A percentile compares a stretch with the other conserved stretches of the same genome.
These are phyloP conservation scores for Rhegmatorhina hoffmannsi DNA, from an alignment of 2,113 vertebrate species.

Conservation along the genomic window DNA sequence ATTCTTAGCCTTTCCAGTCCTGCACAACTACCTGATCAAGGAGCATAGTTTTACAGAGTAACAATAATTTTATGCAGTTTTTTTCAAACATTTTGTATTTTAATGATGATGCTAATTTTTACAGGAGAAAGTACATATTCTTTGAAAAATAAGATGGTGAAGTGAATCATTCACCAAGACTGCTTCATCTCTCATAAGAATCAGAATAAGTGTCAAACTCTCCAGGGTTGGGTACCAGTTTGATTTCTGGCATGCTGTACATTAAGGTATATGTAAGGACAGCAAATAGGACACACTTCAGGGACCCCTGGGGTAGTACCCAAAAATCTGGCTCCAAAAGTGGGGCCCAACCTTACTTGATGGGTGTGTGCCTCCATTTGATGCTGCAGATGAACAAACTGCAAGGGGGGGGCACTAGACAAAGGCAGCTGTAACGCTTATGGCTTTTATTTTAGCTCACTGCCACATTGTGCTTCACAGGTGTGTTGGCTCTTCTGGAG, in stretches of 20 bases:
- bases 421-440: accelerated
- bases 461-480: accelerated
- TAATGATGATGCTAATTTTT: constrained; percentile 34
- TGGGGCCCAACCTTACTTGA: background rate
- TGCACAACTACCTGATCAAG: constrained; percentile 24
- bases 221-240: background rate
- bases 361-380: background rate
- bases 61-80: constrained; percentile 14
- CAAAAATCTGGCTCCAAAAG: background rate
- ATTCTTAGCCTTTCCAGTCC: constrained; percentile 7
- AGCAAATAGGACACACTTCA: background rate
- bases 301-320: background rate
- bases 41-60: constrained; percentile 19
- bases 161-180: background rate
- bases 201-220: background rate
- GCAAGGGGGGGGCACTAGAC: accelerated
- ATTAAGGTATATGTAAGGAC: background rate
- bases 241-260: background rate
- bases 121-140: background rate
- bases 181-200: background rate
- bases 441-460: background rate
- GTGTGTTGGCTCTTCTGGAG: background rate
- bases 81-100: constrained; percentile 14
- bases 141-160: background rate
- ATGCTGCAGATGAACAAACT: background rate